These are phyloP conservation scores for Tolypeutes matacus DNA, from an alignment of 2,797 vertebrate genomes.

Conservation along the genomic window DNA sequence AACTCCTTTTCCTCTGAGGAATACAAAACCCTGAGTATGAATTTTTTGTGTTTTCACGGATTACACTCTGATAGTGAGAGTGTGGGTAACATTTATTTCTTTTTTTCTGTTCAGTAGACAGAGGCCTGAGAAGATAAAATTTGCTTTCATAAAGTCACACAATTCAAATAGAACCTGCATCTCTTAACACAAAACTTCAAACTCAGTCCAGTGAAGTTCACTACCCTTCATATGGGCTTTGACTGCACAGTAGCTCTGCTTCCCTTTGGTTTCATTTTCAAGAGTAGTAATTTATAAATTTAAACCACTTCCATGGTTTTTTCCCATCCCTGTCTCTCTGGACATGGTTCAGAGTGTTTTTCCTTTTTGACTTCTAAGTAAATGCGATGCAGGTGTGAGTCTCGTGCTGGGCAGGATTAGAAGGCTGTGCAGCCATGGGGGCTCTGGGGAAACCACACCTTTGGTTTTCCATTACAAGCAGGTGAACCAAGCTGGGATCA, in stretches of 20 bases:
- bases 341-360: constrained; percentile 13
- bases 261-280: constrained; percentile 57
- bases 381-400: constrained; percentile 62
- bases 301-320: constrained; percentile 36
- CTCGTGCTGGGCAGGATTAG: neutral
- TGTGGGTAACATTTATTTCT: neutral
- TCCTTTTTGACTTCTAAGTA: constrained; percentile 12
- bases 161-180: neutral
- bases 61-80: neutral
- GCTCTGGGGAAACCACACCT: constrained; percentile 20
- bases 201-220: neutral
- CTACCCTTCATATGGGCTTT: neutral
- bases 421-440: neutral
- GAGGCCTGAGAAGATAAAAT: neutral
- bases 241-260: neutral
- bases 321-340: neutral
- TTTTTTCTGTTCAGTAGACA: neutral
- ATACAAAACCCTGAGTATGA: neutral
- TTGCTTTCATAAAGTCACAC: neutral
- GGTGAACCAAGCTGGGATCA: constrained; percentile 48
- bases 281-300: constrained; percentile 58
- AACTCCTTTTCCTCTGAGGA: constrained; percentile 57
- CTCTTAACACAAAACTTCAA: neutral
- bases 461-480: constrained; percentile 56
- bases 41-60: constrained; percentile 25